These are phyloP conservation scores for Mesoligia furuncula DNA, from an alignment of 2,888 invertebrate genomes.

Conservation along the genomic window DNA sequence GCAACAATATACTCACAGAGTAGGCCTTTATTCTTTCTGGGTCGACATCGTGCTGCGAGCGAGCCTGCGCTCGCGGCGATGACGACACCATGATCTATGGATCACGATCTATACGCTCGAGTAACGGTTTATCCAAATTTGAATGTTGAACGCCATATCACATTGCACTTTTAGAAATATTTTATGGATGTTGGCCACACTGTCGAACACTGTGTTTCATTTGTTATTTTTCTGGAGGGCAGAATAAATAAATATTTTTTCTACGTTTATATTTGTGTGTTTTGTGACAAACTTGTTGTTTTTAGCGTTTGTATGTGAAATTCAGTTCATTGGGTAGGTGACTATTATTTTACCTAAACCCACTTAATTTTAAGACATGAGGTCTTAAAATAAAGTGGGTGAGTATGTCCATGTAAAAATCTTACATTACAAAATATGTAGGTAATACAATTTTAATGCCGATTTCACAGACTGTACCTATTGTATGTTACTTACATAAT, in stretches of 20 bases:
- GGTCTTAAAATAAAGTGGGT: background rate
- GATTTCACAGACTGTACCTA: background rate
- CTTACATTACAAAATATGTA: background rate
- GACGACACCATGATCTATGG: constrained; percentile 89
- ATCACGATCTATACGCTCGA: constrained; percentile 80
- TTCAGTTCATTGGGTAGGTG: constrained; percentile 39
- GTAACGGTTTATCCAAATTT: constrained; percentile 66
- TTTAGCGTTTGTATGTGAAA: constrained; percentile 3
- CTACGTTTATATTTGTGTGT: constrained; percentile 29
- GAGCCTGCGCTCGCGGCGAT: constrained; percentile 88
- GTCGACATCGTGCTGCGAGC: constrained; percentile 87
- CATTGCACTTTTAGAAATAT: constrained; percentile 61
- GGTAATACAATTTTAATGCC: background rate
- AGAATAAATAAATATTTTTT: constrained; percentile 6
- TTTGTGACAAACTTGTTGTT: background rate
- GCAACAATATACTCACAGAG: constrained; percentile 82
- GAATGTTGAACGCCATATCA: constrained; percentile 63
- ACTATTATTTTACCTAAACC: background rate
- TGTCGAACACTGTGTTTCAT: constrained; percentile 35
- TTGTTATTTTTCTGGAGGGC: constrained; percentile 21
- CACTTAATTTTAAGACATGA: background rate
- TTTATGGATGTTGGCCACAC: constrained; percentile 27
- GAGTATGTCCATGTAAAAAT: background rate
- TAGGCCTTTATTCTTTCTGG: constrained; percentile 88
- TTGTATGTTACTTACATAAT: background rate